Percentiles rank a stretch among this genome's conserved stretches.
Conservation (phyloP, 2,797 vertebrate genomes). For the Chiroxiphia lanceolata region DNA sequence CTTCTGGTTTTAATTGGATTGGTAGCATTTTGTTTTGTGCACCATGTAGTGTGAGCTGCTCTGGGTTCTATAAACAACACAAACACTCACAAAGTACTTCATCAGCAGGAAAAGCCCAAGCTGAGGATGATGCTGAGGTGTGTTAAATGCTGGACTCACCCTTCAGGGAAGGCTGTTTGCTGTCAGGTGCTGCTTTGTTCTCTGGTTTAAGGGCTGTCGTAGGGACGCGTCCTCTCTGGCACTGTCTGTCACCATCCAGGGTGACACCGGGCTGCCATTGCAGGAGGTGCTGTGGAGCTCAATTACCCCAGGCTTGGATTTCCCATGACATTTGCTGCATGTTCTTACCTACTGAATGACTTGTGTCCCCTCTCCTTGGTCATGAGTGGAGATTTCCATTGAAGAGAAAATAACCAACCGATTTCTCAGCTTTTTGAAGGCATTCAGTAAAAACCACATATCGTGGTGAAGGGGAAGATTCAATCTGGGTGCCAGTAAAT, state of each 20-base stretch:
- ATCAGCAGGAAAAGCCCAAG: background rate
- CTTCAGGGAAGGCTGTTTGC: background rate
- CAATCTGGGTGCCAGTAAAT: background rate
- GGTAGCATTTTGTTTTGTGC: background rate
- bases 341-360: background rate
- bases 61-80: background rate
- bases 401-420: background rate
- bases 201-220: background rate
- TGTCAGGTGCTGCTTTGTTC: background rate
- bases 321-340: background rate
- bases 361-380: background rate
- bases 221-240: background rate
- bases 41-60: background rate
- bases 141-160: accelerated
- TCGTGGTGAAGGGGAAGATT: background rate
- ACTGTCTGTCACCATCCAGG: too few species aligned
- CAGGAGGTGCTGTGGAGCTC: background rate
- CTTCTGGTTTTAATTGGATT: background rate
- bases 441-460: accelerated
- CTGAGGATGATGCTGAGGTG: background rate
- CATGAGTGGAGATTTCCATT: background rate
- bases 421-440: background rate
- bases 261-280: background rate
- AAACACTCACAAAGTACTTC: background rate
- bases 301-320: background rate